Evolutionary conservation across 1,140 invertebrate genomes (phyloP).

Genomic region (Listronotus bonariensis): DNA sequence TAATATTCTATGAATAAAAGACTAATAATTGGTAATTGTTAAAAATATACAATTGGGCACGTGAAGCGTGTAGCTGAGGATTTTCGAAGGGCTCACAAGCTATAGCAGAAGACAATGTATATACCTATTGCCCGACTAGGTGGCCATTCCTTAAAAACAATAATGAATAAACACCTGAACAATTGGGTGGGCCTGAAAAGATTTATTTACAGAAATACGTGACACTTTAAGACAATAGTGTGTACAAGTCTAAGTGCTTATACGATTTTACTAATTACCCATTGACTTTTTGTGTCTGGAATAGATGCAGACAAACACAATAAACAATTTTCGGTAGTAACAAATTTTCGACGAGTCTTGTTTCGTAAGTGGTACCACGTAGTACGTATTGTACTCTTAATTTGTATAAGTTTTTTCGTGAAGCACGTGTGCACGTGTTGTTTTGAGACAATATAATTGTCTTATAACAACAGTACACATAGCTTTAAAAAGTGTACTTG

Average conservation of each 20-base stretch:
- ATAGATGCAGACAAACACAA: constrained; percentile 2
- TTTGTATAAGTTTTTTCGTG: too few species aligned
- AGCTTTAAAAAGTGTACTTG: too few species aligned
- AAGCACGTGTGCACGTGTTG: too few species aligned
- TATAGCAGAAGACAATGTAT: background rate
- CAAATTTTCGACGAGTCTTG: constrained; percentile 4
- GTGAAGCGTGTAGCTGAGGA: constrained; percentile 1
- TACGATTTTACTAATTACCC: constrained; percentile 8
- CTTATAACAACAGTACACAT: too few species aligned
- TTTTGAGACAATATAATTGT: too few species aligned
- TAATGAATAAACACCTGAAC: constrained; percentile 24
- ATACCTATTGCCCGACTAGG: constrained; percentile 1
- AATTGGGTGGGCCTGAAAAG: constrained; percentile 27
- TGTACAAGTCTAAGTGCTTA: constrained; percentile 11
- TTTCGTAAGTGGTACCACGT: background rate
- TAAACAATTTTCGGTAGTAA: background rate
- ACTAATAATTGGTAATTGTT: constrained; percentile 19
- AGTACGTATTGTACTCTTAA: too few species aligned
- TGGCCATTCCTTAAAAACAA: constrained; percentile 19
- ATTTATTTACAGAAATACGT: constrained; percentile 17
- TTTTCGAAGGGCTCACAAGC: background rate
- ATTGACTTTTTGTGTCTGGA: constrained; percentile 2
- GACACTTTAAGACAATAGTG: constrained; percentile 15
- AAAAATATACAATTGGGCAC: constrained; percentile 19
- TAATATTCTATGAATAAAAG: background rate